These are phyloP conservation scores for Lepas anatifera DNA, from an alignment of 2,888 invertebrate species.

Conservation along the genomic window DNA sequence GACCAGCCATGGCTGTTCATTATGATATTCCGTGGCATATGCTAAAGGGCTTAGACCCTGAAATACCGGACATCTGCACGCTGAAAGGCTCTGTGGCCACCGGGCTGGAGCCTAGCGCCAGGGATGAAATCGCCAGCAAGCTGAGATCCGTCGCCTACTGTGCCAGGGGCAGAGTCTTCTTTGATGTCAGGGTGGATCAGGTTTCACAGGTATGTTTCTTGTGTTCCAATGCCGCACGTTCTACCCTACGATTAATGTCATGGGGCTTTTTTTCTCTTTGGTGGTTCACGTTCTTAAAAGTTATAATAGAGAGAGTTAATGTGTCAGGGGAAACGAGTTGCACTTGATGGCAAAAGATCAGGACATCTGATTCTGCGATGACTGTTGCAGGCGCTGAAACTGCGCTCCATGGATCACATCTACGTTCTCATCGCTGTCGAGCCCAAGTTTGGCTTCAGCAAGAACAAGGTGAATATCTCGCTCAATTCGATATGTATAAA, in stretches of 20 bases:
- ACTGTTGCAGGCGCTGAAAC: slow-evolving; percentile 20
- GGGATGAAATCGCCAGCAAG: not conserved
- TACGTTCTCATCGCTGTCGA: slow-evolving; percentile 19
- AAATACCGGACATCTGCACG: not conserved
- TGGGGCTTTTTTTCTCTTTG: no score
- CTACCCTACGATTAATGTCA: no score
- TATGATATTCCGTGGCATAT: slow-evolving; percentile 5
- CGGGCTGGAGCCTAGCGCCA: not conserved
- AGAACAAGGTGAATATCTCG: not conserved
- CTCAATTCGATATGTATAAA: no score
- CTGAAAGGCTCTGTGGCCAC: not conserved
- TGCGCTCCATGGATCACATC: slow-evolving; percentile 22
- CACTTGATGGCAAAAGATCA: no score
- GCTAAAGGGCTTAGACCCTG: not conserved
- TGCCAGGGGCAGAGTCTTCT: not conserved
- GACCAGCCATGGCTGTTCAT: not conserved
- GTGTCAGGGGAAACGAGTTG: no score
- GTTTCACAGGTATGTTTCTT: not conserved
- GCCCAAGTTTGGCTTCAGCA: slow-evolving; percentile 17
- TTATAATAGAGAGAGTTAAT: no score
- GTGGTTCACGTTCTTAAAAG: no score
- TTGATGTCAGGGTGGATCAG: not conserved
- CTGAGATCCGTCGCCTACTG: not conserved
- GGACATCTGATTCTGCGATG: no score
- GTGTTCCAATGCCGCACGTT: no score